phyloP scores from a whole-genome alignment of 2,888 invertebrate genomes.

The Operophtera brumata region DNA sequence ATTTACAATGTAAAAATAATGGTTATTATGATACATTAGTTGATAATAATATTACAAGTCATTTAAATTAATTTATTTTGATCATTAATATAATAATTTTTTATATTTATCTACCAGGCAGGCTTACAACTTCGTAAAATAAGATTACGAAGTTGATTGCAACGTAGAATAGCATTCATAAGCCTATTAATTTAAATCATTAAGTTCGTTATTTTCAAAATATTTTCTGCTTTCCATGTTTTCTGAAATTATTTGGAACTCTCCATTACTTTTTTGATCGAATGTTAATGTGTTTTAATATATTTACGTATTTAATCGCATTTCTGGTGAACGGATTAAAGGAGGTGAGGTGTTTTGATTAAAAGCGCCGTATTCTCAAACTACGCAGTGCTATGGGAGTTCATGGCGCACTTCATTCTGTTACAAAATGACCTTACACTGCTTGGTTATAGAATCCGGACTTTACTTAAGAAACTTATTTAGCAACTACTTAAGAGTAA shows the following conservation, averaged over 20 bases:
- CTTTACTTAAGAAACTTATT: not conserved
- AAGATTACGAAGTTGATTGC: no score
- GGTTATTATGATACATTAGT: no score
- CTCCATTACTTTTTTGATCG: conserved; percentile 29
- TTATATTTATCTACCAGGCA: not conserved
- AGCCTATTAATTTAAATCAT: no score
- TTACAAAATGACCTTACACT: not conserved
- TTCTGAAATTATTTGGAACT: not conserved
- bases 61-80: not conserved
- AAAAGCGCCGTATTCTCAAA: not conserved
- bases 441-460: not conserved
- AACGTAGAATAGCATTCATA: no score
- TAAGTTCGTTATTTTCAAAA: not conserved
- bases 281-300: conserved; percentile 59
- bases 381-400: no score
- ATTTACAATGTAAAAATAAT: not conserved
- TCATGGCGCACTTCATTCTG: no score
- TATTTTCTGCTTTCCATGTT: conserved; percentile 40
- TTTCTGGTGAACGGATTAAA: conserved; percentile 52
- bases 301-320: conserved; percentile 42
- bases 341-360: conserved; percentile 57
- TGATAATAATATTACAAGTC: no score
- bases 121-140: no score
- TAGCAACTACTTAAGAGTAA: conserved; percentile 24
- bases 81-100: not conserved